Conservation (phyloP, 1,140 invertebrate species). For the Dreissena rostriformis region DNA sequence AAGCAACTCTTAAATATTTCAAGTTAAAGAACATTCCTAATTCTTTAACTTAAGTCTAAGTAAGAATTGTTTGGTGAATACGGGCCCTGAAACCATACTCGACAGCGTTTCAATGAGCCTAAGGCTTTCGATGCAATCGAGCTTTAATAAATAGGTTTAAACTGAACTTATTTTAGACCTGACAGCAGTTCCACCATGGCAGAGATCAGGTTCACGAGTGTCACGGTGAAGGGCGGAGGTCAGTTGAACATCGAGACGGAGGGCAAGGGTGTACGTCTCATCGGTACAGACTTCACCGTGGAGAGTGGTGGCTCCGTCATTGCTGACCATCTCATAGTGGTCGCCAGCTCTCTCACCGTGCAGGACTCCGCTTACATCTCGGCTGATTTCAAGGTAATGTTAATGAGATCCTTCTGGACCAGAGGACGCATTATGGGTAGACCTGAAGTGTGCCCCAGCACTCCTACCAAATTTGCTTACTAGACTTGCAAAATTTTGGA, state of each 20-base stretch:
- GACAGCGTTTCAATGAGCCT: no score
- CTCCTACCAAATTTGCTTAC: no score
- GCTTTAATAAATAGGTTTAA: no score
- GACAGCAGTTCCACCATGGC: background rate
- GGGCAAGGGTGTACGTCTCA: conserved; percentile 57
- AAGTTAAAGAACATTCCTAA: no score
- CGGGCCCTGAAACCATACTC: no score
- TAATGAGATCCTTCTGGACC: no score
- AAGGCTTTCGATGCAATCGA: no score
- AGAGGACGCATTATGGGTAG: no score
- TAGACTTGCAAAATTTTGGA: background rate
- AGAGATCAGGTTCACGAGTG: conserved; percentile 62
- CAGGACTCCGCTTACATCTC: conserved; percentile 64
- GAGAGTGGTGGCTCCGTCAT: conserved; percentile 68
- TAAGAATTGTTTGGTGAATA: no score
- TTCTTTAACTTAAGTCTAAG: no score
- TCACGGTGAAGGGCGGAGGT: conserved; percentile 69
- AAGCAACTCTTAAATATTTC: no score
- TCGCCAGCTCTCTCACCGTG: conserved; percentile 57
- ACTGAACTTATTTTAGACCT: conserved; percentile 16
- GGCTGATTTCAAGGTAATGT: conserved; percentile 63
- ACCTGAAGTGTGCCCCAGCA: no score
- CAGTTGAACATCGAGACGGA: conserved; percentile 62
- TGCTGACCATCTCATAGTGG: conserved; percentile 60
- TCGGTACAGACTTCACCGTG: conserved; percentile 62